Base-by-base conservation (phyloP, 2,113 vertebrate genomes). In the Formicarius rufipectus region DNA sequence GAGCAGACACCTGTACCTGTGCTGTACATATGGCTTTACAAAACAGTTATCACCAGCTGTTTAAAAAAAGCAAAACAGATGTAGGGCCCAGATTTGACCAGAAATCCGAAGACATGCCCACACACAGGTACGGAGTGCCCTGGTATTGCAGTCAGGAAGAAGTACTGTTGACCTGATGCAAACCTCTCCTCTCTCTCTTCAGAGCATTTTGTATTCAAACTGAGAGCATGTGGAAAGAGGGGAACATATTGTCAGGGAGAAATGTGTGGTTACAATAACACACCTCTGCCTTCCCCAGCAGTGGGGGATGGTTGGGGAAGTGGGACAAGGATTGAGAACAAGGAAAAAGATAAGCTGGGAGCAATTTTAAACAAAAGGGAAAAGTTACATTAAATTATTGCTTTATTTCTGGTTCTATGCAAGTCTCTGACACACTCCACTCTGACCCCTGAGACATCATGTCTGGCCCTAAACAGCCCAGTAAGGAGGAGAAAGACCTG, bases 321-420 rank as follows among this genome's bases (percentile, higher is more conserved):
- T 44, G 63, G 66, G 44, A 24, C 0, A 4, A 81, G 27, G 31
- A 75, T 1, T 23, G 60, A 86, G 27, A 92, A 56, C 20, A 64
- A 78, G 13, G 62, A 5, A 71, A 58, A 89, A 63, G 40, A 74
- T 78, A 92, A 80, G 11, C 23, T 27, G 13, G 14, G 15, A 88
- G n/a, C 16, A 50, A 56, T 84, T 92, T 86, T 75, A 89, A 95
- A 84, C 3, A 12, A 82, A 90, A 59, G 53, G 39, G 19, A 92
- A 73, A 96, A 78, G 10, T 69, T 77, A 93, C 24, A 94, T 95
- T 93, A 93, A 96, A 96, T 96, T 96, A 97, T 96, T 97, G 92
- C 96, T 96, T 97, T 96, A 96, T 96, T 93, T 94, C 90, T 63
- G 88, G 22, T 80, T 92, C 93, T 94, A 90, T n/a, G 73, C 44